These are phyloP conservation scores for Polypterus senegalus DNA, from an alignment of 2,113 vertebrate species.

Conservation along the genomic window DNA sequence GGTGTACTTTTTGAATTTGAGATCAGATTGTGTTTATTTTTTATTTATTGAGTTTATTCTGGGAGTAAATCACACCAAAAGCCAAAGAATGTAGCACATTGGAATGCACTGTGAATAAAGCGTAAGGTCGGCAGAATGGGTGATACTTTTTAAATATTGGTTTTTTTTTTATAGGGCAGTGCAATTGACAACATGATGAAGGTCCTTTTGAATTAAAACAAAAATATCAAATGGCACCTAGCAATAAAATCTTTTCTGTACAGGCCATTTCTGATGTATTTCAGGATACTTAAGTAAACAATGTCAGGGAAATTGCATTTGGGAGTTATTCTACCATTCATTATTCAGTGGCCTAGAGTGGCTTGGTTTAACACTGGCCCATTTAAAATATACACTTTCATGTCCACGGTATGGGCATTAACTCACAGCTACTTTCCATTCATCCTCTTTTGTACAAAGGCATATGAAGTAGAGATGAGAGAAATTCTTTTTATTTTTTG, in stretches of 20 bases:
- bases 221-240: too few relatives aligned
- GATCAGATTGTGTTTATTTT: constrained; percentile 39
- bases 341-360: neutral
- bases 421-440: neutral
- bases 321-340: neutral
- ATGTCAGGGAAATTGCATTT: too few relatives aligned
- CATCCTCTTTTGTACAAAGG: too few relatives aligned
- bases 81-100: constrained; percentile 6
- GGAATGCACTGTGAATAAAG: too few relatives aligned
- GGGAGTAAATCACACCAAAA: constrained; percentile 31
- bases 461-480: too few relatives aligned
- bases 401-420: neutral
- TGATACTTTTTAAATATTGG: neutral
- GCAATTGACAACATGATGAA: neutral
- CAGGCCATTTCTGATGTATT: too few relatives aligned
- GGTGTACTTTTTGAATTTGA: constrained; percentile 41
- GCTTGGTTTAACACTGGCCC: neutral
- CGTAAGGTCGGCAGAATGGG: too few relatives aligned
- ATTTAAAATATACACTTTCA: neutral
- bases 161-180: neutral
- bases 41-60: constrained; percentile 45
- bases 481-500: too few relatives aligned
- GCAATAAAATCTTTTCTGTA: too few relatives aligned
- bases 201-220: too few relatives aligned
- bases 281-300: too few relatives aligned